phyloP scores from a whole-genome alignment of 2,888 invertebrate genomes.

The Drosophila birchii region DNA sequence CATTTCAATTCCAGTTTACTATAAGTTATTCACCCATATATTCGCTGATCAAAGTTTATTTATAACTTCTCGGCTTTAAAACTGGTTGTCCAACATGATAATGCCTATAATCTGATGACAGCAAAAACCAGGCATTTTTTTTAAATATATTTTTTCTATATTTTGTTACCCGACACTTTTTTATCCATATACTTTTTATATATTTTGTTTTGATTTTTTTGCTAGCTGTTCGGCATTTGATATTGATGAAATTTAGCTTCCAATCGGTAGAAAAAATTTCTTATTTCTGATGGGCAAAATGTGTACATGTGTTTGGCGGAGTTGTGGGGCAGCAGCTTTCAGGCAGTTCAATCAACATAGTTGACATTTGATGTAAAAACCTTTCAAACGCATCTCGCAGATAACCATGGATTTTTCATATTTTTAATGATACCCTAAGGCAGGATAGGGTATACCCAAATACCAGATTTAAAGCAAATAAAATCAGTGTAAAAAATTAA shows the following conservation, averaged over 20 bases:
- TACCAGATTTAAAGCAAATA: not conserved
- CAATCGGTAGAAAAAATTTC: conserved; percentile 29
- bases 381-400: conserved; percentile 54
- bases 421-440: conserved; percentile 21
- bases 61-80: conserved; percentile 26
- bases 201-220: not conserved
- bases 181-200: not conserved
- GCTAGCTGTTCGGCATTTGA: conserved; percentile 25
- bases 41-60: conserved; percentile 20
- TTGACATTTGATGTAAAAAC: conserved; percentile 57
- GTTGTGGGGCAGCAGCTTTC: conserved; percentile 17
- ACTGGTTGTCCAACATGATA: conserved; percentile 8
- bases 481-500: too few species aligned
- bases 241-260: conserved; percentile 63
- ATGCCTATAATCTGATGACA: conserved; percentile 28
- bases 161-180: not conserved
- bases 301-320: conserved; percentile 7
- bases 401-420: conserved; percentile 33
- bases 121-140: conserved; percentile 2
- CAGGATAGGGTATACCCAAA: not conserved
- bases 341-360: conserved; percentile 65
- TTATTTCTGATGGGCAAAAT: conserved; percentile 33
- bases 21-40: conserved; percentile 23
- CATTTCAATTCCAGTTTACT: conserved; percentile 54
- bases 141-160: not conserved